Percentiles rank a stretch among this genome's conserved stretches.
Evolutionary conservation across 2,888 invertebrate species (phyloP).

Genomic region (Macrophya annulata): DNA sequence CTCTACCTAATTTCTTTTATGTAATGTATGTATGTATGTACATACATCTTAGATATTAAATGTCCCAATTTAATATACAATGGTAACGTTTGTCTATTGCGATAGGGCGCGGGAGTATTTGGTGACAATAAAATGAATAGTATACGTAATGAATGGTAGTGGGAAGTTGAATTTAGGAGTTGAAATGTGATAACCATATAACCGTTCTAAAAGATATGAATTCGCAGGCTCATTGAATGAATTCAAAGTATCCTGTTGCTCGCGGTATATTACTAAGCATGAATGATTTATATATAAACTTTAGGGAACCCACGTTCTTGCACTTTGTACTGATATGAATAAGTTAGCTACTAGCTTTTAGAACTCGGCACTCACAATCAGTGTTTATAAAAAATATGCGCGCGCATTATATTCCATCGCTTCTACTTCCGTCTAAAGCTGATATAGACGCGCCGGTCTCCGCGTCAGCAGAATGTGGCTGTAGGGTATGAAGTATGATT

Average conservation of each 20-base stretch:
- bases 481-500: neutral
- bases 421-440: neutral
- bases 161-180: neutral
- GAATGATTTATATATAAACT: neutral
- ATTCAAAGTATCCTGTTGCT: neutral
- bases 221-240: neutral
- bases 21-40: no score
- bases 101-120: neutral
- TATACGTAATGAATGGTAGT: neutral
- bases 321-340: conserved; percentile 6
- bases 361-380: conserved; percentile 4
- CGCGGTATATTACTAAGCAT: neutral
- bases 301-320: neutral
- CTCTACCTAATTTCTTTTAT: no score
- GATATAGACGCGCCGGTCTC: conserved; percentile 14
- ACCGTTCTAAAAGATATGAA: neutral
- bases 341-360: conserved; percentile 15
- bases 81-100: neutral
- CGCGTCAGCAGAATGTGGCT: conserved; percentile 31
- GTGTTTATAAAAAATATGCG: conserved; percentile 22
- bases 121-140: neutral
- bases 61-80: neutral
- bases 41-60: no score
- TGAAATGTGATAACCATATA: no score
- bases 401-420: conserved; percentile 14